These are phyloP conservation scores for Mnemiopsis leidyi DNA, from an alignment of 37 sponge, comb jelly and placozoan genomes.

Conservation along the genomic window DNA sequence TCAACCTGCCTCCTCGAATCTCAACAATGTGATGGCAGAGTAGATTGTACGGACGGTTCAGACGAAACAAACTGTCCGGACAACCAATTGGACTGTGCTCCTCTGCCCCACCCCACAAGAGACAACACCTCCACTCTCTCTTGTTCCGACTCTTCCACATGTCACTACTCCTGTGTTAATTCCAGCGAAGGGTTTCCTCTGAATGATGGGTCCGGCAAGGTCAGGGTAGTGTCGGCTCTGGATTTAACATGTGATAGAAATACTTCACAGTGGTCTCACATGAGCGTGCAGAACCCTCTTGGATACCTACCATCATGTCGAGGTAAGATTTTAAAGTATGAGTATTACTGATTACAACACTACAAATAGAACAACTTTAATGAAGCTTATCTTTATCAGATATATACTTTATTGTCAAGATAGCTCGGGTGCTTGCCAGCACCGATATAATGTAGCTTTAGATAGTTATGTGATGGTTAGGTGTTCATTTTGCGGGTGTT, in stretches of 20 bases:
- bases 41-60: neutral
- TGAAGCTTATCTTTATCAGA: too few species aligned
- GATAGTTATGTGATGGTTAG: too few species aligned
- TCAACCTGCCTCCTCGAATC: too few species aligned
- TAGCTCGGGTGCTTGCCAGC: too few species aligned
- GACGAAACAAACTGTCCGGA: neutral
- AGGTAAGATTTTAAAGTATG: too few species aligned
- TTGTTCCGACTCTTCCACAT: neutral
- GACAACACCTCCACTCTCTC: neutral
- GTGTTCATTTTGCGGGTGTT: too few species aligned
- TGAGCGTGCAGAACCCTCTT: neutral
- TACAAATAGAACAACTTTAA: too few species aligned
- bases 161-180: neutral
- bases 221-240: neutral
- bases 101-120: neutral
- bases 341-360: too few species aligned
- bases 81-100: neutral
- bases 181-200: neutral
- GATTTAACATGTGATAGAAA: neutral
- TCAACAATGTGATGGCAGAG: too few species aligned
- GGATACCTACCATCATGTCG: neutral
- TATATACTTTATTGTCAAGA: too few species aligned
- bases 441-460: too few species aligned
- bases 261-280: neutral
- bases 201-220: neutral